Conservation (phyloP, 2,888 invertebrate genomes). For the Stenolophus ochropezus region DNA sequence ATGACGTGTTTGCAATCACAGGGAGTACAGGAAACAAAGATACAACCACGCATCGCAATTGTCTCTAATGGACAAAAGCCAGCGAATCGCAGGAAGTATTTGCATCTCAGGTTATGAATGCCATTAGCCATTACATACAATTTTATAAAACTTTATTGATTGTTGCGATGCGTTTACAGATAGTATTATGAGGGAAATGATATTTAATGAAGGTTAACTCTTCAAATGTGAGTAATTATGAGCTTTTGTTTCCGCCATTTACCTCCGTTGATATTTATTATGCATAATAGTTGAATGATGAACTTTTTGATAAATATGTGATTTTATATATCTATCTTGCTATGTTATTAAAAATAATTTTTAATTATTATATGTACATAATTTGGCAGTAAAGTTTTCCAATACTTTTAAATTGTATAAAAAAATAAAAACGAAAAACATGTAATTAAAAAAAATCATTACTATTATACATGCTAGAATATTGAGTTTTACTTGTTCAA, state of each 20-base stretch:
- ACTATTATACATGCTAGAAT: no score
- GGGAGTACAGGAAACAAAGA: slow-evolving; percentile 33
- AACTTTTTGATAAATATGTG: no score
- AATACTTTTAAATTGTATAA: no score
- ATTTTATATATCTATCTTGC: no score
- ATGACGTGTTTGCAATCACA: background rate
- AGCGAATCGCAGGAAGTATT: slow-evolving; percentile 1
- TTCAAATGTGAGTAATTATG: background rate
- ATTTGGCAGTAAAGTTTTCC: no score
- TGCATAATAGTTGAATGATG: background rate
- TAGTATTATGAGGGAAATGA: slow-evolving; percentile 26
- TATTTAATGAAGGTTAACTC: slow-evolving; percentile 21
- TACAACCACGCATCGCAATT: slow-evolving; percentile 21
- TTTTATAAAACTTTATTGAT: slow-evolving; percentile 56
- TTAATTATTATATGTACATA: no score
- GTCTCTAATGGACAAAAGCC: slow-evolving; percentile 4
- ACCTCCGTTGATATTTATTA: background rate
- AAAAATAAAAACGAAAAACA: no score
- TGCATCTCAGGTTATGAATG: slow-evolving; percentile 10
- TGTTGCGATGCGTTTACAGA: slow-evolving; percentile 42
- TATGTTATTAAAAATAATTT: no score
- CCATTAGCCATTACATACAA: slow-evolving; percentile 36
- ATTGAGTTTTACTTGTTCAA: no score
- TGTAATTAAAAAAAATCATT: no score
- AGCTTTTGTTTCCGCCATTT: background rate